Evolutionary conservation across 2,113 vertebrate genomes (phyloP).

Genomic region (Forbesichthys agassizii): DNA sequence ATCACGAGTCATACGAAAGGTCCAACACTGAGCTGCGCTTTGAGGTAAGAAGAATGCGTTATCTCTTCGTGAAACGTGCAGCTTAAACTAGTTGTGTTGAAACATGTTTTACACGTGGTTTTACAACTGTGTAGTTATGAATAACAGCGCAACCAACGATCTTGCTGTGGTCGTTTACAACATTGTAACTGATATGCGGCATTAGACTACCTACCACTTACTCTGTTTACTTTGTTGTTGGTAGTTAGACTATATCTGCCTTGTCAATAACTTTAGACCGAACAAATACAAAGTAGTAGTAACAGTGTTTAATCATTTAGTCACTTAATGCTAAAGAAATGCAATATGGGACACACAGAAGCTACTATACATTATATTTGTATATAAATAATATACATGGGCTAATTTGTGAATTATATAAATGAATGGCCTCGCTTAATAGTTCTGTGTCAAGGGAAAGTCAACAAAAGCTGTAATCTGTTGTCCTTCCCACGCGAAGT

Average conservation of each 20-base stretch:
- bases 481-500: conserved; percentile 64
- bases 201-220: conserved; percentile 4
- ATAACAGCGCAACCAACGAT: neutral
- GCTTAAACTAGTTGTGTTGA: conserved; percentile 12
- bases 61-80: conserved; percentile 15
- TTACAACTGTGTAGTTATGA: neutral
- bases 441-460: conserved; percentile 23
- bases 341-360: no score
- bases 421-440: no score
- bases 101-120: neutral
- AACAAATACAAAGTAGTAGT: no score
- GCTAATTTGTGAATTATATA: no score
- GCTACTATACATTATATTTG: no score
- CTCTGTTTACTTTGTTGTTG: conserved; percentile 43
- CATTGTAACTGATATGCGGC: neutral
- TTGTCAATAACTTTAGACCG: neutral
- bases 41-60: conserved; percentile 66
- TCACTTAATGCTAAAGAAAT: no score
- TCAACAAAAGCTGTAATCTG: conserved; percentile 58
- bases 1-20: conserved; percentile 19
- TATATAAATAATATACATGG: no score
- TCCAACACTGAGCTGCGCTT: conserved; percentile 41
- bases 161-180: conserved; percentile 17
- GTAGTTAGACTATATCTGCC: conserved; percentile 21
- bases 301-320: no score